These are phyloP conservation scores for Halcyon senegalensis DNA, from an alignment of 2,113 vertebrate species.

Conservation along the genomic window DNA sequence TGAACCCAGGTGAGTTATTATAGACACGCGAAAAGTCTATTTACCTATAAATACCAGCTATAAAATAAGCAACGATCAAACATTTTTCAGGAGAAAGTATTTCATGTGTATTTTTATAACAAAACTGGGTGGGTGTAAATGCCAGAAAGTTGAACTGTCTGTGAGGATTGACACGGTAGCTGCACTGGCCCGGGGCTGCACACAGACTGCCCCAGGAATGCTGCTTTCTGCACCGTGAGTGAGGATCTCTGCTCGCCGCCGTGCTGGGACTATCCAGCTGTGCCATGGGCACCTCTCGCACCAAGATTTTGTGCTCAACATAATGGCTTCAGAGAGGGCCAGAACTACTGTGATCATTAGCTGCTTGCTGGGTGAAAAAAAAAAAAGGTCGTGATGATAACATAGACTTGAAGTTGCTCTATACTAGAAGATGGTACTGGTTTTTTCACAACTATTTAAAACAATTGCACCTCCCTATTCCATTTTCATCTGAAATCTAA, in stretches of 20 bases:
- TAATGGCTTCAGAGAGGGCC: neutral
- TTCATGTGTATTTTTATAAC: neutral
- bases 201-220: neutral
- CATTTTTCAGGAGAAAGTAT: neutral
- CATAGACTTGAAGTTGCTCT: neutral
- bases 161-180: neutral
- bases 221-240: neutral
- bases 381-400: neutral
- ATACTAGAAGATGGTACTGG: neutral
- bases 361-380: neutral
- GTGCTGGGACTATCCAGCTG: neutral
- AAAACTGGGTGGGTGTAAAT: neutral
- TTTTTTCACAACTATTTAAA: neutral
- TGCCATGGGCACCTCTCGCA: neutral
- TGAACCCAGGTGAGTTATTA: neutral
- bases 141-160: accelerated
- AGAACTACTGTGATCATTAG: neutral
- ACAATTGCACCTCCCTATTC: neutral
- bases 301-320: neutral
- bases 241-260: neutral
- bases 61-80: neutral
- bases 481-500: neutral
- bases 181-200: neutral
- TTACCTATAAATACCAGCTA: neutral
- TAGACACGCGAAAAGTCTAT: neutral